Evolutionary conservation across 2,113 vertebrate species (phyloP).

Genomic region (Oreochromis spilurus): DNA sequence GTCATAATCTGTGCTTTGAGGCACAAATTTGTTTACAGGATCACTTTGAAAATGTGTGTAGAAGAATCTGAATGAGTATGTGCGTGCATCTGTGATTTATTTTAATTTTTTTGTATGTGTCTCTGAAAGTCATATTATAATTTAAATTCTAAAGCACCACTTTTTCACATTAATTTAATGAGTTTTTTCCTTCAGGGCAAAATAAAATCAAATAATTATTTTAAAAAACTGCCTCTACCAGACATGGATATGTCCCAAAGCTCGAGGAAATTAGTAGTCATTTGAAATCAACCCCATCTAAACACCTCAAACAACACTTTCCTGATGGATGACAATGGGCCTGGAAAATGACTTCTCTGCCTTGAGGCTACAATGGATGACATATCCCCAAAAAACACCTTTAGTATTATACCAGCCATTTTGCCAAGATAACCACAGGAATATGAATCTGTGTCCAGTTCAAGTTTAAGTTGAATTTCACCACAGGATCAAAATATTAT

Average conservation of each 20-base stretch:
- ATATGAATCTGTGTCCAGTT: background rate
- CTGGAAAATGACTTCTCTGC: conserved; percentile 7
- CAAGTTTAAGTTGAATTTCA: background rate
- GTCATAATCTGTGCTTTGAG: conserved; percentile 23
- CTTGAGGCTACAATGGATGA: background rate
- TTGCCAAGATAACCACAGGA: background rate
- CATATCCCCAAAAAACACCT: background rate
- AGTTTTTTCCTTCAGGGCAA: background rate
- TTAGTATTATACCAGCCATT: background rate
- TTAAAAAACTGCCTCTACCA: background rate
- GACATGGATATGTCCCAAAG: background rate
- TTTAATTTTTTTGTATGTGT: background rate
- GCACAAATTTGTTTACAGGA: conserved; percentile 3
- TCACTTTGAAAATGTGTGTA: conserved; percentile 9
- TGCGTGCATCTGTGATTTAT: background rate
- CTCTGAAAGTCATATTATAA: conserved; percentile 10
- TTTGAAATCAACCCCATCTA: conserved; percentile 12
- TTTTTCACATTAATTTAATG: conserved; percentile 23
- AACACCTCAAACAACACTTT: conserved; percentile 12
- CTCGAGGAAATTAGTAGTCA: background rate
- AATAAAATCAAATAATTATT: background rate
- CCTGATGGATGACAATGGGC: conserved; percentile 9
- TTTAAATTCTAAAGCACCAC: conserved; percentile 14
- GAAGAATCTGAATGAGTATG: background rate
- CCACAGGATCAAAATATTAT: background rate